Evolutionary conservation across 2,113 vertebrate genomes (phyloP).

Genomic region (Pedetes capensis): DNA sequence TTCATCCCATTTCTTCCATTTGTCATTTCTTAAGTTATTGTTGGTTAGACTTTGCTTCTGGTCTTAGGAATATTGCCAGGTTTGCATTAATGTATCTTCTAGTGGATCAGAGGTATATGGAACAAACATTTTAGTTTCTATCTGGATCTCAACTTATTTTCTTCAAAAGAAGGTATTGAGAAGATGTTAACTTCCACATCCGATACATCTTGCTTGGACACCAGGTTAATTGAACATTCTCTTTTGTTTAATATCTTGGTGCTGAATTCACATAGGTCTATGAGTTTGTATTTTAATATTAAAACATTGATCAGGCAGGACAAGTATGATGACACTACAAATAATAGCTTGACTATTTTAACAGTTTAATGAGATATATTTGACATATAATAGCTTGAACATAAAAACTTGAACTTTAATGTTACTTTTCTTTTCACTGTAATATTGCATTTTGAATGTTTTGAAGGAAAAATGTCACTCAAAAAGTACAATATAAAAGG

Average conservation of each 20-base stretch:
- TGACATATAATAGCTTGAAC: not conserved
- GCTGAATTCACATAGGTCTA: not conserved
- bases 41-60: not conserved
- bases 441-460: not conserved
- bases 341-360: not conserved
- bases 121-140: not conserved
- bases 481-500: not conserved
- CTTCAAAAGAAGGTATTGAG: not conserved
- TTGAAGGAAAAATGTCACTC: not conserved
- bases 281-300: not conserved
- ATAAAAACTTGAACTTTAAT: not conserved
- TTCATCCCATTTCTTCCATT: not conserved
- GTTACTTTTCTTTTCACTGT: not conserved
- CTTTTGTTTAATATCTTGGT: conserved; percentile 13
- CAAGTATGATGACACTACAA: not conserved
- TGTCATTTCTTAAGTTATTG: conserved; percentile 26
- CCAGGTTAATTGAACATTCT: not conserved
- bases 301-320: not conserved
- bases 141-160: not conserved
- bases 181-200: not conserved
- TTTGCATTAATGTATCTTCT: not conserved
- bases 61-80: not conserved
- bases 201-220: not conserved
- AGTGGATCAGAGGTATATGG: not conserved
- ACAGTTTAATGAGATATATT: not conserved